A percentile compares a stretch with the other conserved stretches of the same genome.
Conservation (phyloP, 2,888 invertebrate species). For the Lamellibrachia satsuma region DNA sequence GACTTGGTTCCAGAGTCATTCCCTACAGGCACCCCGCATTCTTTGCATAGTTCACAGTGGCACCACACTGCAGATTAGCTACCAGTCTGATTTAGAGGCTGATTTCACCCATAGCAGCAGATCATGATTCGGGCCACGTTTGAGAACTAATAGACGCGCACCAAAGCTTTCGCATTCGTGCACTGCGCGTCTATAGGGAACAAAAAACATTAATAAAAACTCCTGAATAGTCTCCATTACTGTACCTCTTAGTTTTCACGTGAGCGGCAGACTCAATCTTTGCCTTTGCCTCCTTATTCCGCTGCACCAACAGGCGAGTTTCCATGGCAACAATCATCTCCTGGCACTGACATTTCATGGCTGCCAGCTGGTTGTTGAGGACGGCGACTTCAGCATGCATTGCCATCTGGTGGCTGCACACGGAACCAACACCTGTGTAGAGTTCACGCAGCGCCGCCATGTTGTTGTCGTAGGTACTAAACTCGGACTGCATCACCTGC, state of each 20-base stretch:
- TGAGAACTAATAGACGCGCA: no score
- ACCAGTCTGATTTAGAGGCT: no score
- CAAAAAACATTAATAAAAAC: no score
- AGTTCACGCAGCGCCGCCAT: conserved; percentile 48
- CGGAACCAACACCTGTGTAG: conserved; percentile 42
- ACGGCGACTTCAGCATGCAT: conserved; percentile 51
- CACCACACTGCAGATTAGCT: no score
- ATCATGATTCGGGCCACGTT: no score
- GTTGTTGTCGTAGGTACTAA: conserved; percentile 52
- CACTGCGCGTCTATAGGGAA: no score
- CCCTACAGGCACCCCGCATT: no score
- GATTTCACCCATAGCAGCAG: no score
- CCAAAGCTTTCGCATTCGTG: no score
- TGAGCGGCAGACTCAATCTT: neutral
- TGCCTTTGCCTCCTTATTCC: conserved; percentile 37
- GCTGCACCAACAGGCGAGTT: conserved; percentile 34
- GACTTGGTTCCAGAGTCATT: no score
- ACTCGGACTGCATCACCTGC: conserved; percentile 48
- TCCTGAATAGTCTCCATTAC: neutral
- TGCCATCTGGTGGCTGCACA: conserved; percentile 35
- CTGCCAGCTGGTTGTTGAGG: conserved; percentile 52
- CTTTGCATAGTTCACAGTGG: no score
- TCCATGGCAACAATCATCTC: conserved; percentile 23
- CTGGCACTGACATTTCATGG: conserved; percentile 40
- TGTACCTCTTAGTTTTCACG: neutral